Evolutionary conservation across 2,113 vertebrate genomes (phyloP).

Genomic region (Cephalopholis sonnerati): DNA sequence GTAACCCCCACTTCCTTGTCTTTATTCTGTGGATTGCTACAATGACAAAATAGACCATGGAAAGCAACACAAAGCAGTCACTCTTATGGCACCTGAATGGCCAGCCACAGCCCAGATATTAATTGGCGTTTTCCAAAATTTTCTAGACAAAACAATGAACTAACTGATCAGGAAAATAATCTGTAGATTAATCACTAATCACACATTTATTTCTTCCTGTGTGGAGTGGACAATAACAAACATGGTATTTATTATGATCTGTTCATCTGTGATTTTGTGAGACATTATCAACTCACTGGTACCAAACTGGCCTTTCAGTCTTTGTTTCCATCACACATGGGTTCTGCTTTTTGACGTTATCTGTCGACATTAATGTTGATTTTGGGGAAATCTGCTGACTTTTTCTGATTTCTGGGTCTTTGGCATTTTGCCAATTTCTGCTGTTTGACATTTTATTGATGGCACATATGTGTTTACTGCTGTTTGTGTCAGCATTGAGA

Average conservation of each 20-base stretch:
- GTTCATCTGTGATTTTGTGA: background rate
- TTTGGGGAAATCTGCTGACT: background rate
- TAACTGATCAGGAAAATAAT: too few relatives aligned
- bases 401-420: background rate
- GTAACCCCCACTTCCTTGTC: too few relatives aligned
- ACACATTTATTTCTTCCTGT: background rate
- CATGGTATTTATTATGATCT: background rate
- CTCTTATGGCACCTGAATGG: too few relatives aligned
- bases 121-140: too few relatives aligned
- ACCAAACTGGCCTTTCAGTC: too few relatives aligned
- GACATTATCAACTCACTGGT: background rate
- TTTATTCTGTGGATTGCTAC: too few relatives aligned
- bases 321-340: background rate
- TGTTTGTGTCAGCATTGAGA: background rate
- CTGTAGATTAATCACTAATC: too few relatives aligned
- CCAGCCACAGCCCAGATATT: too few relatives aligned
- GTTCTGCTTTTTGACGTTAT: background rate
- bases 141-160: background rate
- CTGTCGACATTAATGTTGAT: background rate
- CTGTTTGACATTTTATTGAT: background rate
- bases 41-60: too few relatives aligned
- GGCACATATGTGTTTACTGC: background rate
- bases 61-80: too few relatives aligned
- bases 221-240: background rate
- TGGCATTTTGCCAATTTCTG: background rate